Evolutionary conservation across 64 coral and sea anemone species (phyloP).

Genomic region (Dendronephthya gigantea): DNA sequence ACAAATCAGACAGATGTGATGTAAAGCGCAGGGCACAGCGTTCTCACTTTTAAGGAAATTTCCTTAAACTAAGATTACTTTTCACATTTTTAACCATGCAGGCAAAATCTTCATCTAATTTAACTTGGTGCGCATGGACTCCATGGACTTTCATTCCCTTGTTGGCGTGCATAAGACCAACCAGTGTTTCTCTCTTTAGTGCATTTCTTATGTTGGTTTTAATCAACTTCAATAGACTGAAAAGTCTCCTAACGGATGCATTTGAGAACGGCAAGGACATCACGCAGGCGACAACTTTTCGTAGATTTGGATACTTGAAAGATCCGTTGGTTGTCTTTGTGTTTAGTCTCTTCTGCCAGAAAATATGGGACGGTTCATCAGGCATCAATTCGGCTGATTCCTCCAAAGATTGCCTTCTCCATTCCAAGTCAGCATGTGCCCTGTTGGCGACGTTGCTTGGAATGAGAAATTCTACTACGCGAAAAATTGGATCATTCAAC

Average conservation of each 20-base stretch:
- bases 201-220: not conserved
- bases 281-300: not conserved
- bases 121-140: constrained; percentile 7
- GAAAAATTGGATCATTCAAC: not conserved
- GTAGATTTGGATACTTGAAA: not conserved
- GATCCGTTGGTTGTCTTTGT: not conserved
- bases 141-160: constrained; percentile 19
- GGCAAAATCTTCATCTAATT: not conserved
- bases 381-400: not conserved
- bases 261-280: not conserved
- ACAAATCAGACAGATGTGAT: too few species aligned
- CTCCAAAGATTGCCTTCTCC: not conserved
- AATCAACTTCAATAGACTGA: not conserved
- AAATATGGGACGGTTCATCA: not conserved
- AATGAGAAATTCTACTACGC: not conserved
- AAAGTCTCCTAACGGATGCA: not conserved
- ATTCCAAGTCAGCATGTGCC: not conserved
- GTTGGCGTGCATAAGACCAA: constrained; percentile 1
- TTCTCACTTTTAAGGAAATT: too few species aligned
- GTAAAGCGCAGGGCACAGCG: too few species aligned
- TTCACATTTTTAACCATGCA: not conserved
- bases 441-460: not conserved
- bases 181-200: constrained; percentile 2
- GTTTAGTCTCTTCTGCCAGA: not conserved
- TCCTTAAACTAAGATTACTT: constrained; percentile 3